Base-by-base conservation (phyloP, 1,140 invertebrate species). In the Apis florea region DNA sequence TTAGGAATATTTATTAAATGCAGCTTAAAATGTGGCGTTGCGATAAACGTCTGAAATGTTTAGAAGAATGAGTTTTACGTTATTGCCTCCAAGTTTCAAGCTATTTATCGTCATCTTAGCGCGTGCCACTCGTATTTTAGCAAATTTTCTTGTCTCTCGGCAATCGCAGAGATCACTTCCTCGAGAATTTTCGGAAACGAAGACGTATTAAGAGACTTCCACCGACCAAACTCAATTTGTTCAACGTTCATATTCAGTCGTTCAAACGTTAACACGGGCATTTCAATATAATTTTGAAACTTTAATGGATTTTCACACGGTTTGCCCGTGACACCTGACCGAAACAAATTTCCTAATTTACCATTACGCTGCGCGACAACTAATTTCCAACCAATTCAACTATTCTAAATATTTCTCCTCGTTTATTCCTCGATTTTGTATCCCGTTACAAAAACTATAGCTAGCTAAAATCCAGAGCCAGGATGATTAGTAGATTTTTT, bases 341-440 rank as follows among this genome's bases (percentile, higher is more conserved):
- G 61, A 56, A 80, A 80, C 79, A 67, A 80, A 80, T 80, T 80
- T 31, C 63, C 71, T 80, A 80, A 80, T 80, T 80, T 74, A 47
- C 79, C 79, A 80, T 75, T 80, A 80, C 53, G 61, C 78, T 24
- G 49, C 24, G 59, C 51, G 83, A 83, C 74, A 84, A 82, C 87
- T 85, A 80, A 80, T 80, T 80, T 80, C 79, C 71, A 80, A 80
- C 79, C 56, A 80, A 74, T 80, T 75, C 79, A 80, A 80, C 79
- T 74, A 74, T 61, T 66, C 79, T 49, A 74, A 80, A 56, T 67
- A 66, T 66, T 66, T 17, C 53, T 53, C 15, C 6, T 47, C 8
- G 24, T 51, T 54, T 40, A 40, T 67, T 58, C 4, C 26, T n/a
- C n/a, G 12, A 63, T 53, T n/a, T n/a, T 53, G 24, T 63, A 31